phyloP scores from a whole-genome alignment of 2,888 invertebrate genomes.

The Dasysyrphus albostriatus region DNA sequence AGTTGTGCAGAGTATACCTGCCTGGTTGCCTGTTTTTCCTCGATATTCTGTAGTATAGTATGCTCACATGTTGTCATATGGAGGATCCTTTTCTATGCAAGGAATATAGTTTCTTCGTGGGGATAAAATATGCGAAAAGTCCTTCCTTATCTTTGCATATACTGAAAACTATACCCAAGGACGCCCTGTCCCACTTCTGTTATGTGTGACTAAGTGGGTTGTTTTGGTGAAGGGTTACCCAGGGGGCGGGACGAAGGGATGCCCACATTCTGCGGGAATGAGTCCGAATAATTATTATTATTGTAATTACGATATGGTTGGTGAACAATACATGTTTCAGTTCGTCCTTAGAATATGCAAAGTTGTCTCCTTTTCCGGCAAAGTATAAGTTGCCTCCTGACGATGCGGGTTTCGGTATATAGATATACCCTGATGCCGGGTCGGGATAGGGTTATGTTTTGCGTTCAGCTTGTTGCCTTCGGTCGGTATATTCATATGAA shows the following conservation, averaged over 20 bases:
- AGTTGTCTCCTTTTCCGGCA: slow-evolving; percentile 48
- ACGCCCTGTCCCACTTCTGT: neutral
- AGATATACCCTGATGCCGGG: neutral
- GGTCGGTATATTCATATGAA: neutral
- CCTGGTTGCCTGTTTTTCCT: slow-evolving; percentile 34
- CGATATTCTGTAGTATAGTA: slow-evolving; percentile 23
- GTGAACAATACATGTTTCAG: slow-evolving; percentile 69
- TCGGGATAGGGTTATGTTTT: slow-evolving; percentile 25
- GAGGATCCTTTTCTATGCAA: slow-evolving; percentile 1
- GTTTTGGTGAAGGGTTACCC: neutral
- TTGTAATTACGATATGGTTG: slow-evolving; percentile 75
- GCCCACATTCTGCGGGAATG: slow-evolving; percentile 48
- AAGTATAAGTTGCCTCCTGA: slow-evolving; percentile 2
- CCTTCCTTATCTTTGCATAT: slow-evolving; percentile 73
- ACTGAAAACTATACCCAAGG: slow-evolving; percentile 13
- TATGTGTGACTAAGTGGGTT: slow-evolving; percentile 3
- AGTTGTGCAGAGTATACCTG: slow-evolving; percentile 9
- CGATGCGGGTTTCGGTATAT: neutral
- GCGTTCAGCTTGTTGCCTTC: slow-evolving; percentile 68
- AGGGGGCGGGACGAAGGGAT: neutral
- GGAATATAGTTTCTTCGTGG: slow-evolving; percentile 47
- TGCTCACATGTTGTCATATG: slow-evolving; percentile 55
- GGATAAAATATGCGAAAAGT: slow-evolving; percentile 75
- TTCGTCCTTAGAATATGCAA: slow-evolving; percentile 63
- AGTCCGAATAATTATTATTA: slow-evolving; percentile 75